Evolutionary conservation across 2,888 invertebrate genomes (phyloP), one percentile per base, ranked within the genome.

Genomic region (Liopterus haemorrhoidalis): DNA sequence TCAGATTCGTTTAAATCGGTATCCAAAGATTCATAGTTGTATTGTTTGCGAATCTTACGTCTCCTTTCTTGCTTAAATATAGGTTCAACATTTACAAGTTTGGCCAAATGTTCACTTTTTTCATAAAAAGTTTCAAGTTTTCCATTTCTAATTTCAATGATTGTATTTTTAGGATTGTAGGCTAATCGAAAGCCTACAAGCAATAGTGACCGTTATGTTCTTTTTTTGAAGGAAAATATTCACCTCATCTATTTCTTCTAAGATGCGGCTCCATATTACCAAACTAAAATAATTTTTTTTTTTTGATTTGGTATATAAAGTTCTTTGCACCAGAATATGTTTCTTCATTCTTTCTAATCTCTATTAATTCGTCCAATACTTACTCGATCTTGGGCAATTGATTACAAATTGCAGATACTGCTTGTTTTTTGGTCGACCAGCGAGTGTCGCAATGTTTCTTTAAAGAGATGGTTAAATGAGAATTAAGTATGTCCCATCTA

Each of bases 401-500:
- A 12, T 28, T 28, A 9, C 14, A n/a, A 11, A 28, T 14, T 28
- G 28, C n/a, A 28, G 28, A 28, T 28, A 28, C 28, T 12, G 28
- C n/a, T 6, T 28, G 28, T 28, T 28, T 28, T 28, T 28, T 27
- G 14, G 21, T n/a, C 12, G 20, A 11, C 39, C 25, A 22, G 5
- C 24, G 21, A 14, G 14, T 39, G 30, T 40, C 16, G 27, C 40
- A 40, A 30, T 40, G 20, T 24, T 24, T 40, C n/a, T 40, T 40
- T 30, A 40, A 40, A 24, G 40, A 40, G 4, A 40, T 20, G 4
- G 40, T 18, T 40, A 40, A 40, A 40, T 40, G 5, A 14, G 40
- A 40, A n/a, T 40, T 27, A 5, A 40, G 14, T 21, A 8, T 24
- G 30, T 40, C 40, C 40, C 28, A 40, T 28, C 28, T 40, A 40